These are phyloP conservation scores for Argya squamiceps DNA, from an alignment of 2,797 vertebrate species.

Conservation along the genomic window DNA sequence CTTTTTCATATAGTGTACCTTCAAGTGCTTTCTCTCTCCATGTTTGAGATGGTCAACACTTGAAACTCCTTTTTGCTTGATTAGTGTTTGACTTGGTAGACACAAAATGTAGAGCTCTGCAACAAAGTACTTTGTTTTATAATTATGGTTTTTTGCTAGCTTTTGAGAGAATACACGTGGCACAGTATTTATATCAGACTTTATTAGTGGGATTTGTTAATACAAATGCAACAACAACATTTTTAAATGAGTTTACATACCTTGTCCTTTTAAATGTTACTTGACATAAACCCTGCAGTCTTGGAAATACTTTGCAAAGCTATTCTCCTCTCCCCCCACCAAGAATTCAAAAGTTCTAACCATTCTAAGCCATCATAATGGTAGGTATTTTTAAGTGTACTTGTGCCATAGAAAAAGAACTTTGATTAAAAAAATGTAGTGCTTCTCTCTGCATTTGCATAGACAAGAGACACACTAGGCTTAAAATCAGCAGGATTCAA, in stretches of 20 bases:
- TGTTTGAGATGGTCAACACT: background rate
- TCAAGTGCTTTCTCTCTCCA: background rate
- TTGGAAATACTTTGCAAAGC: background rate
- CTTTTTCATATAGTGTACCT: background rate
- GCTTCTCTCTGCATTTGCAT: background rate
- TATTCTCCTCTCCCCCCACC: rapidly evolving
- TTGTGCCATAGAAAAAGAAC: background rate
- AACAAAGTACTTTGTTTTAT: background rate
- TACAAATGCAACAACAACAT: background rate
- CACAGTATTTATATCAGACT: background rate
- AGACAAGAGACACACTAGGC: background rate
- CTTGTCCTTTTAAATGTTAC: background rate
- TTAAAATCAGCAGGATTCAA: background rate
- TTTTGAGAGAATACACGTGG: background rate
- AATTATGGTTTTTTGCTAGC: background rate
- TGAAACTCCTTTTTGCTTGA: background rate
- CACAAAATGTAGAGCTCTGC: background rate
- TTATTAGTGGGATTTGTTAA: background rate
- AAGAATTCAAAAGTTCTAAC: background rate
- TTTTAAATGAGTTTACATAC: background rate
- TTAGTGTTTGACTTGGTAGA: background rate
- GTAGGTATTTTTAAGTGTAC: background rate
- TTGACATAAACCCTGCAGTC: background rate
- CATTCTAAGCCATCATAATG: background rate
- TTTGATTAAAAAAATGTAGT: rapidly evolving